Conservation (phyloP, 2,797 vertebrate species). For the Acanthopagrus latus region DNA sequence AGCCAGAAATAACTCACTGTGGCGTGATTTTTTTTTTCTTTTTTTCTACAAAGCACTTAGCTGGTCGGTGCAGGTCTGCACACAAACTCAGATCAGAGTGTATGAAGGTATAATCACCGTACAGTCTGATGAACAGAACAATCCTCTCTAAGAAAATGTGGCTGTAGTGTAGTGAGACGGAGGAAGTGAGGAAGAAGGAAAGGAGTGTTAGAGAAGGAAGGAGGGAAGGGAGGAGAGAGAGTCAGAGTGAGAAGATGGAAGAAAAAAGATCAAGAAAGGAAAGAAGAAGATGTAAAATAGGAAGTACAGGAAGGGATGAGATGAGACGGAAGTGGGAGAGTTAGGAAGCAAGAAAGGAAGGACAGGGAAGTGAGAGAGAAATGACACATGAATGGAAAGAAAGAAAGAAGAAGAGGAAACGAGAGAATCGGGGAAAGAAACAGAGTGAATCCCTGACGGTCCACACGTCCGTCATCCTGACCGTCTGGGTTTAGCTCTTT, state of each 20-base stretch:
- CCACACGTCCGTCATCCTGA: slow-evolving; percentile 41
- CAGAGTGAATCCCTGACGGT: slow-evolving; percentile 29
- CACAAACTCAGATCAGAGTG: slow-evolving; percentile 60
- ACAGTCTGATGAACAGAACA: slow-evolving; percentile 55
- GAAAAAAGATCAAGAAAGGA: background rate
- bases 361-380: background rate
- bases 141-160: slow-evolving; percentile 64
- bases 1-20: slow-evolving; percentile 82
- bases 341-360: background rate
- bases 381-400: background rate
- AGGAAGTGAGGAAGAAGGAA: background rate
- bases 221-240: background rate
- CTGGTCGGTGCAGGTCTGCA: slow-evolving; percentile 47
- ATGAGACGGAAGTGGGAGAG: background rate
- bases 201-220: background rate
- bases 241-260: background rate
- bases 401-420: background rate
- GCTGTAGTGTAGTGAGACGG: background rate
- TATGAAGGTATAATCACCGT: slow-evolving; percentile 45
- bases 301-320: background rate
- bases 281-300: background rate
- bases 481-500: slow-evolving; percentile 47
- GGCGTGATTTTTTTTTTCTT: slow-evolving; percentile 79
- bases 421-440: background rate
- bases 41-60: slow-evolving; percentile 73